Evolutionary conservation across 2,888 invertebrate species (phyloP), one percentile per base, ranked within the genome.

Genomic region (Bugula neritina): DNA sequence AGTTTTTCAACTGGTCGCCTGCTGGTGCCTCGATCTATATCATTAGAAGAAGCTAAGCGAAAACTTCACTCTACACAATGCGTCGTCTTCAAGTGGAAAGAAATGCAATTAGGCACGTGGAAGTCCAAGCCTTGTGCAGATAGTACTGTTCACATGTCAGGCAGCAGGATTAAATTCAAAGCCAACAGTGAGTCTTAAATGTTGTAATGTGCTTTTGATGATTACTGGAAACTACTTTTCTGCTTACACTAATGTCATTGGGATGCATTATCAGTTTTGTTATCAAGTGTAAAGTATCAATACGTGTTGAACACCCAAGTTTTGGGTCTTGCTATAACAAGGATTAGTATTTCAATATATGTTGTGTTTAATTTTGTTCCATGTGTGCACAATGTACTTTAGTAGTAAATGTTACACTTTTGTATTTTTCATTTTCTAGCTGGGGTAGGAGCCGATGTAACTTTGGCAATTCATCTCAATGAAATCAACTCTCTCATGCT

Each of bases 121-220:
- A 63, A 63, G 31, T 25, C 63, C 13, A 63, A 63, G 63, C 63
- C 27, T 5, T 31, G 5, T 13, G 17, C 25, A 5, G 63, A 63
- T 27, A 2, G 27, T 13, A 63, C 63, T 29, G 31, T 63, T 31
- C 63, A 25, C 27, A 63, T 63, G 25, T 63, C 63, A 29, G 63
- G 63, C 10, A 63, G 27, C 63, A 63, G 31, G 34, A 63, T 63
- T 10, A 27, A 34, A 31, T 63, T 63, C 63, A 63, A 63, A 27
- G 63, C 31, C 34, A 63, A 63, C 31, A 10, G 43, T 43, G 17
- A 43, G 43, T 43, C 43, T 43, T 43, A 43, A 10, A 10, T 5
- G 43, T 17, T 43, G 5, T 43, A 43, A 5, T 43, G 17, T 10
- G 17, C 17, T 17, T 43, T 43, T 10, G 17, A 43, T 43, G 5